Evolutionary conservation across 2,797 vertebrate species (phyloP), one percentile per base, ranked within the genome.

Genomic region (Pangasius sanitwongsei): DNA sequence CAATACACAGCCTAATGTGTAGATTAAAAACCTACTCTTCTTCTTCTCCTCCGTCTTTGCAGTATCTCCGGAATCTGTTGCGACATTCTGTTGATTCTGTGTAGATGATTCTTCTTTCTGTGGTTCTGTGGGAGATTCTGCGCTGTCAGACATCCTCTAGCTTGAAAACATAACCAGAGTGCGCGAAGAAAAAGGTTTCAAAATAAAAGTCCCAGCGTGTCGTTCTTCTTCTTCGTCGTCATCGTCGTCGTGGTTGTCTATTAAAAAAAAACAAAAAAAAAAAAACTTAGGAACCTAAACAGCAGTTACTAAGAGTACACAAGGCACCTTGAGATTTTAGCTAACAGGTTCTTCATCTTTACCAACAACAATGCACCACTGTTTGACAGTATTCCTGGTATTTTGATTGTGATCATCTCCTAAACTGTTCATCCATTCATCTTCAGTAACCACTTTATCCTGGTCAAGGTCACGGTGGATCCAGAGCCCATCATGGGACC

Each of bases 81-180:
- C 48, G 13, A 93, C 90, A n/a, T 93, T 91, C 25, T 95, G 95
- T 48, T 65, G 23, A 13, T 65, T 8, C 25, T 92, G 88, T 31
- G 77, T 69, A 2, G 91, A 34, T 20, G 91, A 23, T 50, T 97
- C 96, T 20, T 96, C 95, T 94, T 95, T 96, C 12, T 91, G 94
- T 20, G 93, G 89, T 91, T 96, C 96, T 87, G 94, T 93, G 0
- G 96, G 95, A 1, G 96, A 96, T 53, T 97, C 96, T 1, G 94
- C 95, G 88, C 86, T 95, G 91, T 97, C 96, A 83, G 96, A 96
- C 96, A 97, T 97, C 86, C 94, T 96, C 57, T 34, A n/a, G 70
- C 31, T 0, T 80, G 41, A 55, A 83, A n/a, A 83, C 85, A 78
- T 55, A 72, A 9, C 37, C 59, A 82, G 41, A 25, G 34, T 53